A percentile compares a stretch with the other conserved stretches of the same genome.
phyloP scores from a whole-genome alignment of 2,113 vertebrate species.

The Rattus norvegicus region GRCr8 NC_086021.1:167170001-167170500 shows the following conservation, averaged over 20 bases:
- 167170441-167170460: background rate
- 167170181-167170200: rapidly evolving
- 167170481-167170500: background rate
- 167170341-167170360: background rate
- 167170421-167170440: background rate
- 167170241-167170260: too few species aligned
- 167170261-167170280: background rate
- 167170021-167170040: background rate
- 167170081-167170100: too few species aligned
- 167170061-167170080: background rate
- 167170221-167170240: rapidly evolving
- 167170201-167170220: too few species aligned
- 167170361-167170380: background rate
- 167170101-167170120: rapidly evolving
- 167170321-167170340: background rate
- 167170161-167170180: background rate
- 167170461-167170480: background rate
- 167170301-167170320: background rate
- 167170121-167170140: background rate
- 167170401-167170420: background rate
- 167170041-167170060: background rate
- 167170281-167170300: background rate
- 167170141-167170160: background rate
- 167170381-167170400: background rate
- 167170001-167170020: background rate